phyloP scores from a whole-genome alignment of 2,888 invertebrate genomes.

The Mystacides longicornis region DNA sequence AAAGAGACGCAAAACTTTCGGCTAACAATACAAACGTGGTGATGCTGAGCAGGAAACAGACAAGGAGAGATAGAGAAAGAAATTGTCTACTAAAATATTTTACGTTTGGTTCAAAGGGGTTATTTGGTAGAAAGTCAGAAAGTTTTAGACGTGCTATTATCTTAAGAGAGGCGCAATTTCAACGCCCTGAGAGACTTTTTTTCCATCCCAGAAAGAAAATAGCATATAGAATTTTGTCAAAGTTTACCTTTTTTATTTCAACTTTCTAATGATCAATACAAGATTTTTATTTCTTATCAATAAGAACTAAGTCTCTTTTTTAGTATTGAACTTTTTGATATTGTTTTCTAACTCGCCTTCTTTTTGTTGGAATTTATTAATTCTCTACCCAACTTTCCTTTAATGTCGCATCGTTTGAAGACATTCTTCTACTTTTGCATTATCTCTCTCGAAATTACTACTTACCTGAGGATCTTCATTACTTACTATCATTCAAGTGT shows the following conservation, averaged over 20 bases:
- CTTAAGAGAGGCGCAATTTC: slow-evolving; percentile 13
- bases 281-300: not conserved
- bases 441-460: too few relatives aligned
- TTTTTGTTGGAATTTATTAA: too few relatives aligned
- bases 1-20: not conserved
- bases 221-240: slow-evolving; percentile 12
- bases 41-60: slow-evolving; percentile 5
- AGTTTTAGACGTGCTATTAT: slow-evolving; percentile 16
- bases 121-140: slow-evolving; percentile 13
- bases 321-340: too few relatives aligned
- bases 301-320: not conserved
- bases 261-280: not conserved
- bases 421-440: too few relatives aligned
- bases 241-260: slow-evolving; percentile 4
- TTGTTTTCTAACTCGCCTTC: too few relatives aligned
- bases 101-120: slow-evolving; percentile 14
- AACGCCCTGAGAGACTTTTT: slow-evolving; percentile 6
- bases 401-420: too few relatives aligned
- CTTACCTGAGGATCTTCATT: too few relatives aligned
- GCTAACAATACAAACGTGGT: not conserved
- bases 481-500: too few relatives aligned
- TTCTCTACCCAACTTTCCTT: too few relatives aligned
- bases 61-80: slow-evolving; percentile 4
- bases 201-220: not conserved
- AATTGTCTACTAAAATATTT: slow-evolving; percentile 19